phyloP scores from a whole-genome alignment of 2,888 invertebrate species.

The Mythimna vitellina region DNA sequence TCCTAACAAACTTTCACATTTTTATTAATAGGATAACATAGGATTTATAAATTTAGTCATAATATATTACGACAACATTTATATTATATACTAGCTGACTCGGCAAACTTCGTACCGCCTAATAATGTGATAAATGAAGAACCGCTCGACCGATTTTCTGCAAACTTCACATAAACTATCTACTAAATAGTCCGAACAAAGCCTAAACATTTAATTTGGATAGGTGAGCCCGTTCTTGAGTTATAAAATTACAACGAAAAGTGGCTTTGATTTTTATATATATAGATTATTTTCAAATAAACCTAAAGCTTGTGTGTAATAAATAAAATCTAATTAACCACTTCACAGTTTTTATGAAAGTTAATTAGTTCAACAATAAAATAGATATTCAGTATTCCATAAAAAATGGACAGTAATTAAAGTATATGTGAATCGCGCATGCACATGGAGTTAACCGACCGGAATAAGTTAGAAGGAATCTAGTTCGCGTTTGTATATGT shows the following conservation, averaged over 20 bases:
- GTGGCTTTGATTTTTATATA: no score
- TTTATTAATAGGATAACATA: neutral
- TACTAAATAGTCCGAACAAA: no score
- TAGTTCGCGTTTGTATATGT: conserved; percentile 55
- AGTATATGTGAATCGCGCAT: conserved; percentile 54
- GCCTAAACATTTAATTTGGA: no score
- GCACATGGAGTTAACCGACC: conserved; percentile 59
- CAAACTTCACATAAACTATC: no score
- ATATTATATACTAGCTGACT: no score
- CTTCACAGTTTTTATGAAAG: conserved; percentile 41
- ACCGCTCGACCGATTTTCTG: no score
- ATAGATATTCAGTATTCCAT: conserved; percentile 55
- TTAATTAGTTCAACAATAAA: conserved; percentile 49
- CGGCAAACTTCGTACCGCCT: no score
- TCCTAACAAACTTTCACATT: no score
- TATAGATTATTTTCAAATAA: neutral
- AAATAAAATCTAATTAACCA: conserved; percentile 16
- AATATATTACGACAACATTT: no score
- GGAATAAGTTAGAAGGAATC: conserved; percentile 61
- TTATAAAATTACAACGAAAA: no score
- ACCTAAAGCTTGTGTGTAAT: neutral
- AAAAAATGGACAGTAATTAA: conserved; percentile 54
- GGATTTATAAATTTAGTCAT: neutral
- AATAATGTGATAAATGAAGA: no score
- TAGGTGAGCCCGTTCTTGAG: no score